Base-by-base conservation (phyloP, 2,888 invertebrate genomes). In the Phasia obesa region DNA sequence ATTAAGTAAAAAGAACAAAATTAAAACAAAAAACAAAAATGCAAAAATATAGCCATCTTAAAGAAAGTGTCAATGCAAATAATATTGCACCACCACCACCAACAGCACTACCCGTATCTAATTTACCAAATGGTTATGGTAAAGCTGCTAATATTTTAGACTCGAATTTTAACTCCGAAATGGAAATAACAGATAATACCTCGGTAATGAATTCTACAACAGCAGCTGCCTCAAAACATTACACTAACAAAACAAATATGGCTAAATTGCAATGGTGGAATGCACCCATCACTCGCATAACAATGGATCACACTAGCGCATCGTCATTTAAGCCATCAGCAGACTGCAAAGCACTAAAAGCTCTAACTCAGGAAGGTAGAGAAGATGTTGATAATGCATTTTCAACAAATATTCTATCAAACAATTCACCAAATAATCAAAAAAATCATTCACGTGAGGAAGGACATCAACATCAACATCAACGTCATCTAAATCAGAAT, bases 261-360 rank as follows among this genome's bases (percentile, higher is more conserved):
- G 84, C 89, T 1, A 89, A 89, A 84, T 83, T 89, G 4, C 87
- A 87, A 62, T 89, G 89, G 89, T 89, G 89, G 89, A 85, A 89
- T 77, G 86, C 89, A 3, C 86, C 88, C 3, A 77, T 85, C 53
- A 80, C 84, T 2, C 73, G 59, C 6, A 47, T 83, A 7, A 85
- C 76, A 15, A 19, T 80, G 15, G 59, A 82, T 51, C 23, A 38
- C 27, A 65, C 35, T 27, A 60, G 25, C 6, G 2, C 65, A 60
- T 38, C 53, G 35, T 21, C 62, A 15, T 55, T 27, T 38, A 55
- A 77, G 47, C 53, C n/a, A n/a, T n/a, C 38, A 7, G 25, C 15
- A 21, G 65, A 60, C 53, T 42, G 31, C n/a, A 23, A 51, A 64
- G 21, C 51, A 51, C 65, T 76, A 15, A 70, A 77, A 51, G 11